Evolutionary conservation across 2,113 vertebrate species (phyloP).

Genomic region (Nymphicus hollandicus): DNA sequence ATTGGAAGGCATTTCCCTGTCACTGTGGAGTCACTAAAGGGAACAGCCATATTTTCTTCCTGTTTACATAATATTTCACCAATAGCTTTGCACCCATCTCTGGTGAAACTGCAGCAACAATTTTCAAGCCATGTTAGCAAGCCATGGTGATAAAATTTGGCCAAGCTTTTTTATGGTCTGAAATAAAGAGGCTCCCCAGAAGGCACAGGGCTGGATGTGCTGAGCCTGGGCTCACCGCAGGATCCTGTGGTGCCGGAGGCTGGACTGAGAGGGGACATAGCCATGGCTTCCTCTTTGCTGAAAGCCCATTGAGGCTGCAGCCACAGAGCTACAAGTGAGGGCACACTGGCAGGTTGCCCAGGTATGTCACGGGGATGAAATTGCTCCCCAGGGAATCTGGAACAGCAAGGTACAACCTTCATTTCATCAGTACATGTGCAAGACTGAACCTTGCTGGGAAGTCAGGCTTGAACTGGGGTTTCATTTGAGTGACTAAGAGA

Average conservation of each 20-base stretch:
- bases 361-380: not conserved
- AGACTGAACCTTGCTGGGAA: not conserved
- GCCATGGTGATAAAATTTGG: not conserved
- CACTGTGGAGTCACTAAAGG: slow-evolving; percentile 34
- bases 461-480: not conserved
- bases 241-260: not conserved
- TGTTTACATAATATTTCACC: slow-evolving; percentile 14
- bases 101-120: not conserved
- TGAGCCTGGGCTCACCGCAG: not conserved
- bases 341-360: not conserved
- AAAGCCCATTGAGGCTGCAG: not conserved
- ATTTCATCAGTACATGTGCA: accelerated
- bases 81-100: not conserved
- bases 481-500: not conserved
- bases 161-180: not conserved
- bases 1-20: not conserved
- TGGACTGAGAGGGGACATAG: not conserved
- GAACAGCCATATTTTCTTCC: slow-evolving; percentile 34
- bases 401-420: not conserved
- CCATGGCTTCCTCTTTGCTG: not conserved
- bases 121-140: not conserved
- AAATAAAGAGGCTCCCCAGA: not conserved
- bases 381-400: not conserved
- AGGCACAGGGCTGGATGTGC: not conserved
- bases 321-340: not conserved